These are phyloP conservation scores for Pteronura brasiliensis DNA, from an alignment of 2,113 vertebrate species.

Conservation along the genomic window DNA sequence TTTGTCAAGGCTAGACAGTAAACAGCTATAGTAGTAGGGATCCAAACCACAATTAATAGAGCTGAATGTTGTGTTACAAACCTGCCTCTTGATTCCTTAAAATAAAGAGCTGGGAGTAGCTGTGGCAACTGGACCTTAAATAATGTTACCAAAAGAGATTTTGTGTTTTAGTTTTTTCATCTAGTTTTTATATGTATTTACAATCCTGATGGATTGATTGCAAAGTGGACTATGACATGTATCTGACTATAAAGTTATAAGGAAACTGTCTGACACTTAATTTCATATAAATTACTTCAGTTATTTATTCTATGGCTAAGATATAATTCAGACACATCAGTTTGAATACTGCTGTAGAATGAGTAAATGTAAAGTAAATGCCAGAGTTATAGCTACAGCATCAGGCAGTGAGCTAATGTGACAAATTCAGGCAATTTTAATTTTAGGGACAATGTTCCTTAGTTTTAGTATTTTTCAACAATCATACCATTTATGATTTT, in stretches of 20 bases:
- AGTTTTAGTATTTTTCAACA: conserved; percentile 60
- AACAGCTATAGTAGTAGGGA: neutral
- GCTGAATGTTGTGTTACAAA: conserved; percentile 3
- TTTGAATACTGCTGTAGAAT: conserved; percentile 56
- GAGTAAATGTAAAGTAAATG: conserved; percentile 36
- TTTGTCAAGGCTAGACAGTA: conserved; percentile 57
- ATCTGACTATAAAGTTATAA: conserved; percentile 63
- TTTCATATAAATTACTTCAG: conserved; percentile 71
- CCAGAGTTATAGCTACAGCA: neutral
- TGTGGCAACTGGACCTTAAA: conserved; percentile 41
- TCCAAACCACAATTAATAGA: conserved; percentile 49
- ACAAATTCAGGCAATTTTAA: conserved; percentile 29
- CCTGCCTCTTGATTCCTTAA: conserved; percentile 55
- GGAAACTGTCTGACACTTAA: conserved; percentile 68
- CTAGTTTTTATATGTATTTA: conserved; percentile 68
- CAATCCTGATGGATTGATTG: conserved; percentile 66
- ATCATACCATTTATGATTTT: conserved; percentile 66
- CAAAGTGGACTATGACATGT: conserved; percentile 35
- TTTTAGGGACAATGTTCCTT: conserved; percentile 54
- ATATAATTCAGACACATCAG: conserved; percentile 42
- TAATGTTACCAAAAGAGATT: conserved; percentile 18
- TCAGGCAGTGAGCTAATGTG: conserved; percentile 40
- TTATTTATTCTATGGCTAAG: conserved; percentile 60
- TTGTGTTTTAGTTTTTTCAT: conserved; percentile 63
- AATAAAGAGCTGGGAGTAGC: conserved; percentile 42